These are phyloP conservation scores for Morone saxatilis DNA, from an alignment of 2,113 vertebrate species.

Conservation along the genomic window DNA sequence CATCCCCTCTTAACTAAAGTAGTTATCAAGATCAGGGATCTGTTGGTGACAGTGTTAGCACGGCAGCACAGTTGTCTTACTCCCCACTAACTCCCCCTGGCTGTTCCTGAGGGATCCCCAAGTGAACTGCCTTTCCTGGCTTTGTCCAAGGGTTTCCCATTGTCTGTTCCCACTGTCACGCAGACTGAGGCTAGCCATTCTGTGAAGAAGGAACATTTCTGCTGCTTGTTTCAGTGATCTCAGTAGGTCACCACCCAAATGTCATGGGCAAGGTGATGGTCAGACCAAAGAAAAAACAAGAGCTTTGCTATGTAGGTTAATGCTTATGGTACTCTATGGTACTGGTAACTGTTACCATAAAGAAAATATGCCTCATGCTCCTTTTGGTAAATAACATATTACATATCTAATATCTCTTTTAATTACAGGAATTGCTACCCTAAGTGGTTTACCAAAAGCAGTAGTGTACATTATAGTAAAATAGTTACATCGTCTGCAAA, in stretches of 20 bases:
- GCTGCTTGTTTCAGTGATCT: neutral
- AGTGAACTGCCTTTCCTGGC: neutral
- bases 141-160: neutral
- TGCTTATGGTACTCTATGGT: neutral
- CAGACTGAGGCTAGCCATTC: neutral
- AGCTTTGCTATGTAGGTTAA: neutral
- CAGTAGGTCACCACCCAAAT: neutral
- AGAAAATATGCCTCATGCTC: neutral
- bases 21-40: neutral
- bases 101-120: neutral
- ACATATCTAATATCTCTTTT: neutral
- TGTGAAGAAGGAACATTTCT: neutral
- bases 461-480: neutral
- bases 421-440: neutral
- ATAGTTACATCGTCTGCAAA: neutral
- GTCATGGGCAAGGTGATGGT: neutral
- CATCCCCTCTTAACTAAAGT: neutral
- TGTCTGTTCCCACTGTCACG: neutral
- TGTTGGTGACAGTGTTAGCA: neutral
- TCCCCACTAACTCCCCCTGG: too few relatives aligned
- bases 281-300: neutral
- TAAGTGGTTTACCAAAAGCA: neutral
- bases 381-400: neutral
- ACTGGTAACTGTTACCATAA: neutral
- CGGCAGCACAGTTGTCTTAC: neutral